Conservation (phyloP, 2,888 invertebrate species). For the Eurytoma adleriae region DNA sequence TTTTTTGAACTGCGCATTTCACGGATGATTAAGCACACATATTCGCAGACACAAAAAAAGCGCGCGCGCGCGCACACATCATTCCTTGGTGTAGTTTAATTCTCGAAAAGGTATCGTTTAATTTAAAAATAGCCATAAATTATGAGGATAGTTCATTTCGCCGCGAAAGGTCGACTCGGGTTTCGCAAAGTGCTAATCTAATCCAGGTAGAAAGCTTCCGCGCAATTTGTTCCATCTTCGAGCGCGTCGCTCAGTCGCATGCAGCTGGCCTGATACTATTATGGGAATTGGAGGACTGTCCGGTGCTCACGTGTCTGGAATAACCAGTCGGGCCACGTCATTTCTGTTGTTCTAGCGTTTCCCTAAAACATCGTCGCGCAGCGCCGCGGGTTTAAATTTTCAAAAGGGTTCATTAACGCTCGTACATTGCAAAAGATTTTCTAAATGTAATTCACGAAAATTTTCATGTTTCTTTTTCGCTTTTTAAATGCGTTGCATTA, state of each 20-base stretch:
- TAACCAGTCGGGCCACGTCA: neutral
- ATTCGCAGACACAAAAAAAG: neutral
- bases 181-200: slow-evolving; percentile 53
- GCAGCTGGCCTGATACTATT: slow-evolving; percentile 6
- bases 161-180: neutral
- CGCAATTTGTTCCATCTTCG: slow-evolving; percentile 39
- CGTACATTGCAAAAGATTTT: too few species aligned
- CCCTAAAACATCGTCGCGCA: neutral
- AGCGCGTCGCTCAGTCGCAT: too few species aligned
- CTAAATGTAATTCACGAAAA: too few species aligned
- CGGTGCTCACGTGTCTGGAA: slow-evolving; percentile 23
- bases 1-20: too few species aligned
- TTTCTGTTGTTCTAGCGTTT: slow-evolving; percentile 2
- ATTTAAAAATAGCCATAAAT: too few species aligned
- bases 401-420: too few species aligned
- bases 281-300: slow-evolving; percentile 27
- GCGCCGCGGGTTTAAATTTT: too few species aligned
- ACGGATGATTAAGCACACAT: neutral
- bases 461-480: too few species aligned
- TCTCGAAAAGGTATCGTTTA: too few species aligned
- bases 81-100: too few species aligned
- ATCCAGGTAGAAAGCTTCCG: slow-evolving; percentile 39
- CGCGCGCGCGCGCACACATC: neutral
- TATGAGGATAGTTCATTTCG: neutral
- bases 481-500: too few species aligned